Evolutionary conservation across 2,113 vertebrate genomes (phyloP).

Genomic region (Sapajus apella): DNA sequence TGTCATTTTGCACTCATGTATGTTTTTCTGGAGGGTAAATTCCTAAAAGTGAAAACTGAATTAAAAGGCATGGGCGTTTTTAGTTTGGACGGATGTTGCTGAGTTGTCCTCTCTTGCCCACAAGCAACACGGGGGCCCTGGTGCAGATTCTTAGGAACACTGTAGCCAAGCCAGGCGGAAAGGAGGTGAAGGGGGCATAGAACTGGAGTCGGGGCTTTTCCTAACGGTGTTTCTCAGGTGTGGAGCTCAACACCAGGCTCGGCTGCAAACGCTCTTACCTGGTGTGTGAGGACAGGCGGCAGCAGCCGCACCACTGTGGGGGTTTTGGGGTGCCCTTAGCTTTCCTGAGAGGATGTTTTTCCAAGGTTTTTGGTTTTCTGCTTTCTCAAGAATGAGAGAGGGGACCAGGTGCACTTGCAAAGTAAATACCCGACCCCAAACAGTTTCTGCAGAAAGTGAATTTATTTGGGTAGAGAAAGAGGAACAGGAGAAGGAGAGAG

Average conservation of each 20-base stretch:
- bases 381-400: no score
- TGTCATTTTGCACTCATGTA: background rate
- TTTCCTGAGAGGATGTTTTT: no score
- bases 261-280: background rate
- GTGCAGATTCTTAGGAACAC: background rate
- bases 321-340: no score
- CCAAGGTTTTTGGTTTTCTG: no score
- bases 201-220: background rate
- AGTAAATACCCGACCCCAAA: no score
- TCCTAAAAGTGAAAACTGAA: background rate
- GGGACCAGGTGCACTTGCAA: no score
- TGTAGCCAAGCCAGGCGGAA: background rate
- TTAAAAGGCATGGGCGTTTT: background rate
- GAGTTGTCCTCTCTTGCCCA: background rate
- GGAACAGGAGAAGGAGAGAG: no score
- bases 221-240: background rate
- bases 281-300: no score
- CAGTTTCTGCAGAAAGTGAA: no score
- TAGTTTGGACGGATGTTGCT: no score
- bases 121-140: background rate
- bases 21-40: background rate
- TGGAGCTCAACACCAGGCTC: accelerated
- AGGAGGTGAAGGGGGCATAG: accelerated
- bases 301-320: no score
- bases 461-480: no score